These are phyloP conservation scores for Poecilia latipinna DNA, from an alignment of 2,113 vertebrate species.

Conservation along the genomic window DNA sequence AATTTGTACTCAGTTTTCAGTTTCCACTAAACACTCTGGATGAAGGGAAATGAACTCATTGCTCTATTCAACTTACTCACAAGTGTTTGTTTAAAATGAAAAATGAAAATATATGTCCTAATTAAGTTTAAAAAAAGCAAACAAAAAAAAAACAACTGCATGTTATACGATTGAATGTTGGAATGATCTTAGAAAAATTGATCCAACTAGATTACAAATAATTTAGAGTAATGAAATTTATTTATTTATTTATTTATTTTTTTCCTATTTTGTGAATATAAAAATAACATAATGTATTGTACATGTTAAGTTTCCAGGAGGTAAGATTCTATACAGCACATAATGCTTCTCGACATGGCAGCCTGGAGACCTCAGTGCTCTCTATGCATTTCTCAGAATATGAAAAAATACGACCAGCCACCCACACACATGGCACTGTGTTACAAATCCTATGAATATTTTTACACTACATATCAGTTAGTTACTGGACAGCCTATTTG, in stretches of 20 bases:
- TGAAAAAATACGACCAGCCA: constrained; percentile 38
- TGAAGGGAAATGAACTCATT: background rate
- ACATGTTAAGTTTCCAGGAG: constrained; percentile 24
- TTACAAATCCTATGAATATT: constrained; percentile 36
- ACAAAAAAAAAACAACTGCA: background rate
- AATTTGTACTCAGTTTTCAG: background rate
- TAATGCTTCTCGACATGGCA: constrained; percentile 46
- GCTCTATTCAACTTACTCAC: background rate
- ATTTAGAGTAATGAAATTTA: background rate
- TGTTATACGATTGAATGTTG: background rate
- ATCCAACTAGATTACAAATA: background rate
- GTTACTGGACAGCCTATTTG: constrained; percentile 23
- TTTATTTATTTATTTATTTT: background rate
- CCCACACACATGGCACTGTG: constrained; percentile 36
- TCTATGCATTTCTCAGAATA: constrained; percentile 36
- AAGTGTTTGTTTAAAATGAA: background rate
- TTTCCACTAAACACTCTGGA: background rate
- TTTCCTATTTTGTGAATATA: constrained; percentile 15
- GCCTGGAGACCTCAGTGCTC: constrained; percentile 32
- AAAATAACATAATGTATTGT: background rate
- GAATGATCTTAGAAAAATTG: background rate
- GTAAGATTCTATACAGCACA: constrained; percentile 29
- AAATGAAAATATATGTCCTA: background rate
- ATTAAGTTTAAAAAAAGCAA: background rate
- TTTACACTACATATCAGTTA: constrained; percentile 35